phyloP scores from a whole-genome alignment of 2,797 vertebrate genomes.

The Poliocrania exsul region DNA sequence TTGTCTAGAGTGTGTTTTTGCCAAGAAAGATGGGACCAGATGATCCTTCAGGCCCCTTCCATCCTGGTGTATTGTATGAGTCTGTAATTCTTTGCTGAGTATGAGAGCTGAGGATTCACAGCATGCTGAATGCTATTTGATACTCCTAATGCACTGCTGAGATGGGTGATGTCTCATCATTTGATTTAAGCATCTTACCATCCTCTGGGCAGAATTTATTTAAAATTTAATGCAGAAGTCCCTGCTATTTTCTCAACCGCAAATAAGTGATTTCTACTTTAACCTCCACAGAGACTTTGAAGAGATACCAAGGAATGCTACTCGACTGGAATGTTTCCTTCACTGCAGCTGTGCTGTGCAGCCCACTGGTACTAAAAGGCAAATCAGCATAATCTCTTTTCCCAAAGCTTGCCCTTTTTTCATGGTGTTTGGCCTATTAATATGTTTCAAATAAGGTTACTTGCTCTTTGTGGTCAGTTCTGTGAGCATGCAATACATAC shows the following conservation, averaged over 20 bases:
- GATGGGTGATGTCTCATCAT: background rate
- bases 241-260: slow-evolving; percentile 37
- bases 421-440: background rate
- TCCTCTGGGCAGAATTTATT: slow-evolving; percentile 31
- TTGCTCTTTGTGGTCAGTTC: background rate
- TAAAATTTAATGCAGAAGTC: slow-evolving; percentile 61
- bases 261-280: slow-evolving; percentile 45
- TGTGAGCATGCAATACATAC: background rate
- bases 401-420: slow-evolving; percentile 10
- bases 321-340: slow-evolving; percentile 49
- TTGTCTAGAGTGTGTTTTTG: background rate
- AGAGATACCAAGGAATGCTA: slow-evolving; percentile 48
- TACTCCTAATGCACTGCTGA: slow-evolving; percentile 29
- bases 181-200: slow-evolving; percentile 32
- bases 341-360: background rate
- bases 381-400: background rate
- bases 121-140: slow-evolving; percentile 18
- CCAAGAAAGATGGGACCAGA: background rate
- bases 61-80: background rate
- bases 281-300: slow-evolving; percentile 23
- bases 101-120: background rate
- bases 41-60: background rate
- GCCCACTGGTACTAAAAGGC: slow-evolving; percentile 10
- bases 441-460: background rate
- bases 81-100: background rate